These are phyloP conservation scores for Mycalesis mineus DNA, from an alignment of 2,888 invertebrate species.

Conservation along the genomic window DNA sequence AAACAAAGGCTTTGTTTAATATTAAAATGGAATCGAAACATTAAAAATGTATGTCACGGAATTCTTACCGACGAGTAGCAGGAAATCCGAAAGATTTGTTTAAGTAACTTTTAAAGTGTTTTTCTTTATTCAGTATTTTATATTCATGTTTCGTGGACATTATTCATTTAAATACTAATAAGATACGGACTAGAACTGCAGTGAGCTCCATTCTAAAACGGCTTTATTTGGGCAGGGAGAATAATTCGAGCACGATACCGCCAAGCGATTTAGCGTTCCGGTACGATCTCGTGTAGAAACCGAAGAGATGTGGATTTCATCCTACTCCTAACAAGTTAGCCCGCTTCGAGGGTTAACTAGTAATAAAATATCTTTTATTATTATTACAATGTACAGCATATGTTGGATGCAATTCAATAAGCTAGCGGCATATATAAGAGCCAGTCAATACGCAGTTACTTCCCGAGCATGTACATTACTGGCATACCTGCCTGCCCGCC, in stretches of 20 bases:
- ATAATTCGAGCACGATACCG: too few species aligned
- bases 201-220: too few species aligned
- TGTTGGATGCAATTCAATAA: not conserved
- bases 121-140: not conserved
- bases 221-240: too few species aligned
- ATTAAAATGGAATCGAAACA: not conserved
- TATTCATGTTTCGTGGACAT: not conserved
- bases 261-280: too few species aligned
- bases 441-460: constrained; percentile 5
- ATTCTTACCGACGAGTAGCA: not conserved
- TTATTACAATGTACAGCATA: too few species aligned
- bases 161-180: not conserved
- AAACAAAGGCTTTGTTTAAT: constrained; percentile 3
- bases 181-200: too few species aligned
- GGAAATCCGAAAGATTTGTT: not conserved
- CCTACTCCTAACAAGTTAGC: too few species aligned
- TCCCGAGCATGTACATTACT: constrained; percentile 6
- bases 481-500: not conserved
- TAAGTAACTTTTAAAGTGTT: not conserved
- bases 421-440: not conserved
- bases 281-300: too few species aligned
- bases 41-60: constrained; percentile 3
- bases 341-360: too few species aligned
- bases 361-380: too few species aligned
- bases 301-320: too few species aligned